Evolutionary conservation across 2,797 vertebrate species (phyloP), one percentile per base, ranked within the genome.

Genomic region (Sebastiscus tertius): DNA sequence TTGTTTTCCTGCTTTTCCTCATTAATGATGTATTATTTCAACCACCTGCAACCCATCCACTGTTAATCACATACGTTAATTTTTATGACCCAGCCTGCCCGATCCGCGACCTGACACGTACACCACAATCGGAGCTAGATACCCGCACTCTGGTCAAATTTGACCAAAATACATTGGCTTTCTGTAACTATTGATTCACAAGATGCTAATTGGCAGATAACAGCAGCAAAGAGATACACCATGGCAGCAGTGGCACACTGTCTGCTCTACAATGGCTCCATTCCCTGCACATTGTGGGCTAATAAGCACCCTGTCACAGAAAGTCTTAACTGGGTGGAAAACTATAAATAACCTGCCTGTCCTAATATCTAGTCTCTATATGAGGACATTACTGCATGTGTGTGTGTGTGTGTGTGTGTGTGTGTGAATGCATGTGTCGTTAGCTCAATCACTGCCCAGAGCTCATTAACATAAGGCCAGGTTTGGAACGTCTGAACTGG

Each of bases 341-440:
- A 26, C 63, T 81, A 79, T 72, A 84, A 74, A 82, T 72, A 74
- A 68, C 14, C 13, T 67, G 33, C 14, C 13, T 67, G 33, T 12
- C 68, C 61, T 71, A 33, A 70, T 66, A 80, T 60, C 33, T 42
- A 29, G 2, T 42, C 42, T 65, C 22, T 4, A 22, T 31, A 39
- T 56, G 3, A 36, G 22, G 60, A 65, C 52, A 70, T 56, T n/a
- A 22, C 2, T 52, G 12, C 33, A 3, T 56, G 46, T 33, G n/a
- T 22, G 61, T 13, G 33, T 31, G 27, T 46, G 10, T 27, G 12
- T 56, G 33, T 33, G n/a, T 22, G 60, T 12, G 0, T 36, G 34
- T 36, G 11, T 36, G 36, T 36, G 34, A 13, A 2, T 36, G 34
- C 11, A 36, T 0, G 36, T 39, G 42, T 18, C 6, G 0, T n/a